Evolutionary conservation across 23 tunicate species (phyloP).

Genomic region (Trididemnum nubilum): DNA sequence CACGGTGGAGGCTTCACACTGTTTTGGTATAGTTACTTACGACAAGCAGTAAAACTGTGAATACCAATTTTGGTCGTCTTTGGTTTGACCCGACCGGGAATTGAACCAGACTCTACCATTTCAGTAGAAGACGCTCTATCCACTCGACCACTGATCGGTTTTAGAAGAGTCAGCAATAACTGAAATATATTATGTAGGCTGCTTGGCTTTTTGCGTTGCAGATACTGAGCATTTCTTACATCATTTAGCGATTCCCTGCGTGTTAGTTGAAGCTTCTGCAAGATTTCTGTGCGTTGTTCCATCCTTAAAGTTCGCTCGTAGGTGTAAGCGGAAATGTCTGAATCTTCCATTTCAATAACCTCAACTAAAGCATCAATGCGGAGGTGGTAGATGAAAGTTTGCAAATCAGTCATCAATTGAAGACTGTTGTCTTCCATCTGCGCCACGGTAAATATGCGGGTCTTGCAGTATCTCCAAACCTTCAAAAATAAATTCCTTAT

Average conservation of each 20-base stretch:
- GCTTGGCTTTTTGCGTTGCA: too few relatives aligned
- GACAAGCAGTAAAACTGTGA: too few relatives aligned
- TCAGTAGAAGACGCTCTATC: too few relatives aligned
- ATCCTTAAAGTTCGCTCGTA: slow-evolving; percentile 96
- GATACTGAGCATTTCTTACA: slow-evolving; percentile 17
- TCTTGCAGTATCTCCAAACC: slow-evolving; percentile 96
- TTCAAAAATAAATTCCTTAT: not conserved
- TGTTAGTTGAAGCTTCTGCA: slow-evolving; percentile 65
- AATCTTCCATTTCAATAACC: slow-evolving; percentile 95
- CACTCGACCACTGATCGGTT: too few relatives aligned
- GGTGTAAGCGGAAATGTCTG: slow-evolving; percentile 95
- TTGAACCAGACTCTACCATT: too few relatives aligned
- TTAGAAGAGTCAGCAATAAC: too few relatives aligned
- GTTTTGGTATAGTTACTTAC: too few relatives aligned
- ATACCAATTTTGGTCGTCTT: too few relatives aligned
- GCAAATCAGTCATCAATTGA: slow-evolving; percentile 89
- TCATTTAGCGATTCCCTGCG: slow-evolving; percentile 60
- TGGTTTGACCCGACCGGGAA: too few relatives aligned
- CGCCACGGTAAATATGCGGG: slow-evolving; percentile 97
- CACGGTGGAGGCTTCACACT: too few relatives aligned
- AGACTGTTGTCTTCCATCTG: slow-evolving; percentile 94
- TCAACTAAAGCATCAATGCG: slow-evolving; percentile 93
- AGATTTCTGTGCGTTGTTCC: slow-evolving; percentile 92
- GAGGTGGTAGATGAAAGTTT: slow-evolving; percentile 75
- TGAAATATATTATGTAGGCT: too few relatives aligned